A percentile compares a stretch with the other conserved stretches of the same genome.
Conservation (phyloP, 1,140 invertebrate species). For the Zophobas morio region DNA sequence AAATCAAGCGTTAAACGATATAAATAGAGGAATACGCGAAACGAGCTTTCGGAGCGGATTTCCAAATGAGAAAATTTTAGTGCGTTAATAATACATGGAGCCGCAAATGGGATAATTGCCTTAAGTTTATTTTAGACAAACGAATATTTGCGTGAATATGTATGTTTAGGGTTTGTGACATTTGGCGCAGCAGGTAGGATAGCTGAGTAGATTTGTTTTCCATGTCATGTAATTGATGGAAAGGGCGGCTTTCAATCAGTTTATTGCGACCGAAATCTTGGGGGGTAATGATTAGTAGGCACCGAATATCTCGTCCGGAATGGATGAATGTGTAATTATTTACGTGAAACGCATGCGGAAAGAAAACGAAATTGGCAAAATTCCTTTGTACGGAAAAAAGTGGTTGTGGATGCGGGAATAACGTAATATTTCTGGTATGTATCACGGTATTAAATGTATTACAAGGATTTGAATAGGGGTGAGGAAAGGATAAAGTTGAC, state of each 20-base stretch:
- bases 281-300: slow-evolving; percentile 24
- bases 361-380: slow-evolving; percentile 21
- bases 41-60: neutral
- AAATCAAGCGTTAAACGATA: slow-evolving; percentile 25
- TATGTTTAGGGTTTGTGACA: too few species aligned
- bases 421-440: slow-evolving; percentile 39
- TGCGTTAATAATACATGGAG: too few species aligned
- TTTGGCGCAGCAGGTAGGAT: too few species aligned
- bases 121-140: too few species aligned
- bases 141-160: too few species aligned
- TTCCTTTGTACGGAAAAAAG: slow-evolving; percentile 18
- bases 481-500: slow-evolving; percentile 38
- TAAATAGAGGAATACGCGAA: slow-evolving; percentile 16
- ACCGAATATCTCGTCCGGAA: slow-evolving; percentile 13
- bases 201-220: too few species aligned
- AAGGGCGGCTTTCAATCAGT: neutral
- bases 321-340: slow-evolving; percentile 27
- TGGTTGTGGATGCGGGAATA: slow-evolving; percentile 17
- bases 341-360: slow-evolving; percentile 19
- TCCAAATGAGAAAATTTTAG: neutral
- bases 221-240: too few species aligned
- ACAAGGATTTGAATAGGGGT: slow-evolving; percentile 34
- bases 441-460: slow-evolving; percentile 37
- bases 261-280: neutral
- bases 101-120: too few species aligned